Evolutionary conservation across 2,888 invertebrate genomes (phyloP), one percentile per base, ranked within the genome.

Genomic region (Stenodema calcarata): DNA sequence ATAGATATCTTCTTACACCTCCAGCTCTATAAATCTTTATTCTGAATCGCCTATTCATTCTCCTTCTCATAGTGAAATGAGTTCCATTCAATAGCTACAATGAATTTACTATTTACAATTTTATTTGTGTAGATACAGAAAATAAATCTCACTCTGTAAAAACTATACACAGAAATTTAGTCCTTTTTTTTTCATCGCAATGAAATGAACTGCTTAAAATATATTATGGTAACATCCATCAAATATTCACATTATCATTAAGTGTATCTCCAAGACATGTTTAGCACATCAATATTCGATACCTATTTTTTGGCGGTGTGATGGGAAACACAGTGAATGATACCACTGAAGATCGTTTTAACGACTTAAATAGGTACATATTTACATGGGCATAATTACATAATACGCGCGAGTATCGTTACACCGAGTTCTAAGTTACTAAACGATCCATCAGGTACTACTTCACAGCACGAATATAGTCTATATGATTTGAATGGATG

Each of bases 141-240:
- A 62, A 62, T 62, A 62, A 62, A 23, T 62, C 23, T 62, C 62
- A 62, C 23, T 23, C 30, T 35, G 35, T 73, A 35, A 35, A 70
- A 73, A 73, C 73, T 73, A 73, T 73, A 18, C 73, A 73, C 73
- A 30, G 2, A 35, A 73, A 73, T 18, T 30, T 30, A 28, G 14
- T 73, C 35, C 18, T 73, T 14, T n/a, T 16, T 73, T 14, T 11
- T 73, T 73, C 9, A 73, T 16, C 18, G 30, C 62, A 62, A 62
- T 62, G 23, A 23, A 62, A 62, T 23, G 62, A 62, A 62, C 62
- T 7, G 23, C 4, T 62, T 11, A 62, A 11, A 69, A 35, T 73
- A 30, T 73, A 73, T 18, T 35, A n/a, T 73, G 73, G 73, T 73
- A 73, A 73, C 73, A 73, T 73, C 73, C 18, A 73, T 73, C 35